Base-by-base conservation (phyloP, 2,113 vertebrate genomes). In the Collichthys lucidus region DNA sequence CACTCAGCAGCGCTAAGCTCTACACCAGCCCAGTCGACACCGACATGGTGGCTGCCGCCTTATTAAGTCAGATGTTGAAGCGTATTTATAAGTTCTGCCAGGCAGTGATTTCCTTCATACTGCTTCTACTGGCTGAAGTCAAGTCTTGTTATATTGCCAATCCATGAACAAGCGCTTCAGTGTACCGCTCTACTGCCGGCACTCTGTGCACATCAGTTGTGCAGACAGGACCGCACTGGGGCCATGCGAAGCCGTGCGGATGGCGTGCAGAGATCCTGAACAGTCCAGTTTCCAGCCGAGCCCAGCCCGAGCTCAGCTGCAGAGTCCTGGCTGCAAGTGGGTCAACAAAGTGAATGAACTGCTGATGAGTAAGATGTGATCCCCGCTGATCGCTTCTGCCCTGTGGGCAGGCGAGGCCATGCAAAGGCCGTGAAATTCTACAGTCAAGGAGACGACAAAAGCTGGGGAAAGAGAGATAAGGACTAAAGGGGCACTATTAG, bases 321-420 rank as follows among this genome's bases (percentile, higher is more conserved):
- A 57, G 29, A 65, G 68, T 74, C 75, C 81, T 44, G 42, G 31
- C 67, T 66, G 57, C 70, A 85, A 87, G 72, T 82, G 79, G 89
- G 88, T 86, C 89, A 91, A 65, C 70, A 81, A 80, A 83, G 70
- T 63, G 61, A 90, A 75, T 57, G 77, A 79, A 74, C 63, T 68
- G 74, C 63, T 79, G 89, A 86, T 77, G 80, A 82, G 82, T 82
- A 86, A 90, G 77, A 87, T 53, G 79, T 92, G 72, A 87, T 71
- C 74, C 77, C 77, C 44, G 50, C 64, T 57, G 89, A 87, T 89
- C 46, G 35, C 53, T 56, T 70, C 49, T 70, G 71, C 76, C 74
- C 86, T 80, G 76, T 49, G 44, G 85, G 76, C 69, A 82, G 72
- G 70, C 35, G 49, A 89, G 88, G 86, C 90, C 90, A 93, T 92